phyloP scores from a whole-genome alignment of 1,140 invertebrate species.

The Semibalanus balanoides region DNA sequence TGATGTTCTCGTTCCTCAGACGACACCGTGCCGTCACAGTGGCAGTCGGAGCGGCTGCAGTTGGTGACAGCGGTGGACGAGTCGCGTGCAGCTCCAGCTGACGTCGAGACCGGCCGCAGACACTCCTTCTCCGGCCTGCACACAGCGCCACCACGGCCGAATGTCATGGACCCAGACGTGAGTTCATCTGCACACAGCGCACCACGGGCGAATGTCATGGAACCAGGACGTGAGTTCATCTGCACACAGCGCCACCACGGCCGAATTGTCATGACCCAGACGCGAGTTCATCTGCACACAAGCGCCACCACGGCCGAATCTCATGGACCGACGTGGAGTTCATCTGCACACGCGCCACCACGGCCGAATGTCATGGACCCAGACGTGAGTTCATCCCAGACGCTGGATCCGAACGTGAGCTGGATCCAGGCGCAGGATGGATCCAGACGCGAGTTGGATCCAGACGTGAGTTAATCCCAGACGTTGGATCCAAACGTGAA shows the following conservation, averaged over 20 bases:
- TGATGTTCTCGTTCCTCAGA: not conserved
- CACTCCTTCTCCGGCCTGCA: not conserved
- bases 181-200: not conserved
- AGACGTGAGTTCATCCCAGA: not conserved
- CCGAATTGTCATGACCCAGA: not conserved
- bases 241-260: no score
- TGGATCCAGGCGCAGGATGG: no score
- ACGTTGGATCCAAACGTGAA: no score
- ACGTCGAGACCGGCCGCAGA: not conserved
- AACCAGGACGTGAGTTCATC: not conserved
- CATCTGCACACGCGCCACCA: no score
- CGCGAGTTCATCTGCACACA: not conserved
- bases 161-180: not conserved
- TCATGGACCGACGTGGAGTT: no score
- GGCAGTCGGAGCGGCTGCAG: no score
- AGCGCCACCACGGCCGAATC: no score
- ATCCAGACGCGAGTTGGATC: no score
- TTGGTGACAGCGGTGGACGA: no score
- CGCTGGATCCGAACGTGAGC: no score
- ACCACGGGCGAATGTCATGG: not conserved
- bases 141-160: no score
- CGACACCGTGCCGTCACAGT: not conserved
- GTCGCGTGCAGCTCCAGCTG: no score
- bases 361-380: not conserved
- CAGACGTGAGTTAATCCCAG: not conserved